Percentiles rank a stretch among this genome's conserved stretches.
Conservation (phyloP, 1,140 invertebrate species). For the Aplysia californica region DNA sequence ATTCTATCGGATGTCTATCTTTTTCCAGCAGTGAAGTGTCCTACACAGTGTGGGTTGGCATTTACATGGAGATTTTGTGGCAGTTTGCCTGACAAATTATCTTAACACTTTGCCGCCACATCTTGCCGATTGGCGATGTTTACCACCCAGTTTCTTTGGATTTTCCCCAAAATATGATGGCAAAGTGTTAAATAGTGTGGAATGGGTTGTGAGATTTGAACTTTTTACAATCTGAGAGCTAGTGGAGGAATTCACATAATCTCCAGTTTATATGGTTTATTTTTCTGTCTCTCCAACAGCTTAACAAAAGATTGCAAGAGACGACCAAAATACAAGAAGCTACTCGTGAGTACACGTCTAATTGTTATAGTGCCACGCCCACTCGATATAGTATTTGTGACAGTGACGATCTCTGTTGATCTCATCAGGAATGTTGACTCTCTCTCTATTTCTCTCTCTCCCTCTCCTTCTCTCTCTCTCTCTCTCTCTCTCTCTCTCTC, state of each 20-base stretch:
- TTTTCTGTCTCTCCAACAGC: conserved; percentile 74
- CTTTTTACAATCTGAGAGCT: not conserved
- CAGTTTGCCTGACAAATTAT: too few relatives aligned
- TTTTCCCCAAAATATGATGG: not conserved
- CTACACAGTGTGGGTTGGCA: too few relatives aligned
- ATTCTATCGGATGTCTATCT: too few relatives aligned
- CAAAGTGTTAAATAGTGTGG: too few relatives aligned
- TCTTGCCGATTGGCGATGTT: not conserved
- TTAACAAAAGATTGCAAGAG: conserved; percentile 92
- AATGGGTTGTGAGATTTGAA: not conserved
- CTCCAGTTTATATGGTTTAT: not conserved
- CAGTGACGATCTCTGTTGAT: too few relatives aligned
- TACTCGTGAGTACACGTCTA: conserved; percentile 79
- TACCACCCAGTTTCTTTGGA: not conserved
- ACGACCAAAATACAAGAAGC: conserved; percentile 93
- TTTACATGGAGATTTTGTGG: too few relatives aligned
- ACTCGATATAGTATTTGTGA: too few relatives aligned
- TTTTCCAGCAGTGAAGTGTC: too few relatives aligned
- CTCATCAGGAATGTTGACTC: not conserved
- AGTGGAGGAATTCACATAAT: not conserved
- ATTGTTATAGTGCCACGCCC: too few relatives aligned
- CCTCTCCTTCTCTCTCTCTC: not conserved
- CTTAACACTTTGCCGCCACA: too few relatives aligned
- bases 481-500: not conserved
- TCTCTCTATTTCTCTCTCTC: not conserved